phyloP scores from a whole-genome alignment of 2,113 vertebrate species.

The Phylloscopus whistleri region DNA sequence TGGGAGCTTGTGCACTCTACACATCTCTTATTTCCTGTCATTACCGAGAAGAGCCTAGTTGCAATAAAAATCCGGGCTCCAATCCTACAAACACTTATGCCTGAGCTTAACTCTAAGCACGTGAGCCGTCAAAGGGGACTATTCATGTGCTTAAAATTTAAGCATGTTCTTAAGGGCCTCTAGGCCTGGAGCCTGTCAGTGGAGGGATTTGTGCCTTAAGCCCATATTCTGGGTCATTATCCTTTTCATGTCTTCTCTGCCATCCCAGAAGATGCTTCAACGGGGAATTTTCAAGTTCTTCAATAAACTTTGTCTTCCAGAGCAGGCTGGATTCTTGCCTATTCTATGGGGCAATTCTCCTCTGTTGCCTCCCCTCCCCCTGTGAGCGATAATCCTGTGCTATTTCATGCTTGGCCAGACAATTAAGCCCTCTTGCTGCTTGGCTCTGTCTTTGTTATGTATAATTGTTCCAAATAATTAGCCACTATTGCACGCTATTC shows the following conservation, averaged over 20 bases:
- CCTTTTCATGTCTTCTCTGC: conserved; percentile 53
- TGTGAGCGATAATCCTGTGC: conserved; percentile 64
- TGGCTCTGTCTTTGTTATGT: conserved; percentile 66
- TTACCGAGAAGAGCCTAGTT: background rate
- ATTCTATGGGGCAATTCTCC: conserved; percentile 60
- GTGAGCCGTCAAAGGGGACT: conserved; percentile 51
- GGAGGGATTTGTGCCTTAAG: conserved; percentile 51
- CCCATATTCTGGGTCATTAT: conserved; percentile 61
- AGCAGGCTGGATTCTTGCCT: conserved; percentile 55
- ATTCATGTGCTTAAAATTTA: conserved; percentile 65
- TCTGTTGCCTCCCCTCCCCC: conserved; percentile 47
- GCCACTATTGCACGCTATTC: conserved; percentile 60
- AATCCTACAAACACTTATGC: conserved; percentile 55
- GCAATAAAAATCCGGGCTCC: conserved; percentile 57
- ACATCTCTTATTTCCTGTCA: conserved; percentile 17
- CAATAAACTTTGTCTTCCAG: conserved; percentile 54
- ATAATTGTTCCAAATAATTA: conserved; percentile 69
- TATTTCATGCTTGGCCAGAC: conserved; percentile 69
- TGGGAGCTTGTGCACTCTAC: background rate
- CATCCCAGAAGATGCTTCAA: conserved; percentile 60
- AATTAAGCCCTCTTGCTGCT: conserved; percentile 67
- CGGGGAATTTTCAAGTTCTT: conserved; percentile 55
- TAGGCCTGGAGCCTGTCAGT: conserved; percentile 27
- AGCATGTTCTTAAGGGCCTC: conserved; percentile 54
- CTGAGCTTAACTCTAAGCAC: conserved; percentile 54